These are phyloP conservation scores for Lophura nycthemera DNA, from an alignment of 2,113 vertebrate species.

Conservation along the genomic window DNA sequence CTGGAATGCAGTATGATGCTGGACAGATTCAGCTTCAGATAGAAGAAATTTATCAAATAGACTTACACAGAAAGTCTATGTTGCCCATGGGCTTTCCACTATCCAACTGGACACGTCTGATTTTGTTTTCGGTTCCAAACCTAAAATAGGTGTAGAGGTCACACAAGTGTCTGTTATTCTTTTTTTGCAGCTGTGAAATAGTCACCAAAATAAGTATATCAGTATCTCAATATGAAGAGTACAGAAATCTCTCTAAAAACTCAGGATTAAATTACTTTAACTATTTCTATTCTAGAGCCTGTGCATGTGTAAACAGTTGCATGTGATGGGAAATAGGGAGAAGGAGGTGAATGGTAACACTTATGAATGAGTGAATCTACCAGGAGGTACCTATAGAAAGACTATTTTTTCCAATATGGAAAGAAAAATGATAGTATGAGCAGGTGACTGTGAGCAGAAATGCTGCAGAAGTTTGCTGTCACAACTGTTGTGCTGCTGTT, in stretches of 20 bases:
- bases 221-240: not conserved
- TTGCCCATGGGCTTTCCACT: not conserved
- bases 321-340: rapidly evolving
- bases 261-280: not conserved
- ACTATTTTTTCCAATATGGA: not conserved
- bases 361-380: not conserved
- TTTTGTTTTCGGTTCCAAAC: slow-evolving; percentile 14
- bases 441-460: not conserved
- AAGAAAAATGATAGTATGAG: not conserved
- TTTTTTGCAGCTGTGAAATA: not conserved
- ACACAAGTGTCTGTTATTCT: not conserved
- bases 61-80: not conserved
- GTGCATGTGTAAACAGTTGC: rapidly evolving
- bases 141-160: slow-evolving; percentile 2
- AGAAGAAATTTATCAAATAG: not conserved
- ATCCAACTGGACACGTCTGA: not conserved
- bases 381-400: not conserved
- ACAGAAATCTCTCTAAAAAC: not conserved
- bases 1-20: not conserved
- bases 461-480: not conserved
- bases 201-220: not conserved
- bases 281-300: not conserved
- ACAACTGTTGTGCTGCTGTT: not conserved
- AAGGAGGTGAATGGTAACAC: not conserved
- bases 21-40: not conserved